Evolutionary conservation across 2,113 vertebrate genomes (phyloP).

Genomic region (Mirounga angustirostris): DNA sequence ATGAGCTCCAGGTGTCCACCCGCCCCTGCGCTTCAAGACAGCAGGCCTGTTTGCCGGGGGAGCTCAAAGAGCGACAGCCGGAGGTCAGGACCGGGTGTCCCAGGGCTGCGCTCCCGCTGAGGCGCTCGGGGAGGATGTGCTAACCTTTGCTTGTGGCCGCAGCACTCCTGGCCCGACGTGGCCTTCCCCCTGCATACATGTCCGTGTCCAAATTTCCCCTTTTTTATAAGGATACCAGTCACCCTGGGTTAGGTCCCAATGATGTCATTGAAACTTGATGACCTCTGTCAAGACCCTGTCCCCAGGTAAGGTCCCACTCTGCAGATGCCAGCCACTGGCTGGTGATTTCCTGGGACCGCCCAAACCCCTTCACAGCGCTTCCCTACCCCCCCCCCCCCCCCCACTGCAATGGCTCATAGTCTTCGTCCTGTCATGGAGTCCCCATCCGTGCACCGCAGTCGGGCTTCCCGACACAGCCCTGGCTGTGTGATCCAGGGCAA

Average conservation of each 20-base stretch:
- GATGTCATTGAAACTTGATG: neutral
- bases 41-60: neutral
- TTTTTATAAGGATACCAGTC: neutral
- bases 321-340: no score
- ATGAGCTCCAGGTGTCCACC: neutral
- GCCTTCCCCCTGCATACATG: fast-evolving
- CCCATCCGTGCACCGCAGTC: fast-evolving
- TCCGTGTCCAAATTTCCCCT: neutral
- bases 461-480: fast-evolving
- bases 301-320: neutral
- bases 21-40: neutral
- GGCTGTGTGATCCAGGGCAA: neutral
- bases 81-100: neutral
- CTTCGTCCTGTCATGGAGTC: neutral
- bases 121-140: neutral
- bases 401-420: no score
- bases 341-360: no score
- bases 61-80: no score
- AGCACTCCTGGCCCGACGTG: fast-evolving
- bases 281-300: neutral
- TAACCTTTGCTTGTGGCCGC: neutral
- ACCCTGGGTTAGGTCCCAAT: neutral
- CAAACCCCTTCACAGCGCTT: neutral
- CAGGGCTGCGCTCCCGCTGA: neutral
- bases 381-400: neutral